phyloP scores from a whole-genome alignment of 2,797 vertebrate genomes.

The Pseudopleuronectes americanus region DNA sequence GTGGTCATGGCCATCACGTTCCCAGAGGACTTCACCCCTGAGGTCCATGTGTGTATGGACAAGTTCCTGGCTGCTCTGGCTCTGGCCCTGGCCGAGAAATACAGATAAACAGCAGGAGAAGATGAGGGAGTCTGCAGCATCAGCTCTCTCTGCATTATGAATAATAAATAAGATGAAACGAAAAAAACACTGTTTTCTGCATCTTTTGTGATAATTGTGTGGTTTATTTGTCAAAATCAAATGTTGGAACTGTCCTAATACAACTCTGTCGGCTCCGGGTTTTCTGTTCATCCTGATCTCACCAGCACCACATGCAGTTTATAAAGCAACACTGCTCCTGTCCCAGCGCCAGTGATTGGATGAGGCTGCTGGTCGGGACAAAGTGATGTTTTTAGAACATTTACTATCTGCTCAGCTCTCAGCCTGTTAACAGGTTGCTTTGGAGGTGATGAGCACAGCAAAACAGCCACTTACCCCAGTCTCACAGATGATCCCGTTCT shows the following conservation, averaged over 20 bases:
- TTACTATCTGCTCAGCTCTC: too few species aligned
- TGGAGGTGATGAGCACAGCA: too few species aligned
- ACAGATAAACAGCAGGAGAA: constrained; percentile 78
- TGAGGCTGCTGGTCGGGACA: background rate
- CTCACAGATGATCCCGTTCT: too few species aligned
- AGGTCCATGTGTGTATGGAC: constrained; percentile 84
- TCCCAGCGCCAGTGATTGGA: too few species aligned
- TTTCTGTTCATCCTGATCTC: constrained; percentile 10
- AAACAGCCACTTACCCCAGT: too few species aligned
- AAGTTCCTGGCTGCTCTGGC: constrained; percentile 84
- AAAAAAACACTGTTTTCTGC: background rate
- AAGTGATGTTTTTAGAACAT: too few species aligned
- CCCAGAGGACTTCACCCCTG: constrained; percentile 76
- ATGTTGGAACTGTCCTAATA: constrained; percentile 1
- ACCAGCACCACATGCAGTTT: background rate
- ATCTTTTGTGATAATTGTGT: background rate
- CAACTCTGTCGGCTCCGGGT: constrained; percentile 54
- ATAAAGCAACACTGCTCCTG: too few species aligned
- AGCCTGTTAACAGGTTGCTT: too few species aligned
- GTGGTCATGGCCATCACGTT: constrained; percentile 81
- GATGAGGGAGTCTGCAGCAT: background rate
- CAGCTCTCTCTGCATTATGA: background rate
- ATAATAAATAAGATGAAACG: background rate
- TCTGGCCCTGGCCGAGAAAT: constrained; percentile 86
- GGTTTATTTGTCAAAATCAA: background rate